Evolutionary conservation across 2,113 vertebrate species (phyloP).

Genomic region (Semicossyphus pulcher): DNA sequence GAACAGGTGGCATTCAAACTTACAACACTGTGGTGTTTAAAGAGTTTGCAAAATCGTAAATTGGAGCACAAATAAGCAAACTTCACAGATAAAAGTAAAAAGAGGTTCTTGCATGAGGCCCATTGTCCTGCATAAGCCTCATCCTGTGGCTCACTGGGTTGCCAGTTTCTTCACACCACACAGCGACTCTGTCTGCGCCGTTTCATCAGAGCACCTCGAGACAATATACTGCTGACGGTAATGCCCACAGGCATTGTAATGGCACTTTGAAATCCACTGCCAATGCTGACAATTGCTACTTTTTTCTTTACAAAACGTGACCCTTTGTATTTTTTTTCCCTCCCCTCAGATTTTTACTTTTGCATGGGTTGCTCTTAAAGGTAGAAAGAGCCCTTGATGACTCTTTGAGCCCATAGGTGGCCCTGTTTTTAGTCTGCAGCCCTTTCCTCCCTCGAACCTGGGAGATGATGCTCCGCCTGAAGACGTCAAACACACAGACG

Average conservation of each 20-base stretch:
- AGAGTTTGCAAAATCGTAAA: background rate
- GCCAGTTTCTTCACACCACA: background rate
- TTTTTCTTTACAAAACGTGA: background rate
- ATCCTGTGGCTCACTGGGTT: constrained; percentile 21
- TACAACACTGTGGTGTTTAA: background rate
- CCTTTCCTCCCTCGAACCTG: constrained; percentile 49
- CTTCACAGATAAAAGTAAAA: background rate
- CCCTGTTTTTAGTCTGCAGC: constrained; percentile 46
- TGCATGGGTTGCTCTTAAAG: constrained; percentile 24
- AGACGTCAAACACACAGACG: background rate
- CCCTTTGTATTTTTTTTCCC: constrained; percentile 7
- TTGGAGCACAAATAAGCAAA: background rate
- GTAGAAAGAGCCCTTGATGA: constrained; percentile 37
- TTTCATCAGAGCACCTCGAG: constrained; percentile 25
- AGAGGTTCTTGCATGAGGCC: constrained; percentile 41
- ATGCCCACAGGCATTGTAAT: constrained; percentile 63
- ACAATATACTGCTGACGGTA: constrained; percentile 50
- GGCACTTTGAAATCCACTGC: constrained; percentile 73
- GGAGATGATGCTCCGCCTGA: constrained; percentile 16
- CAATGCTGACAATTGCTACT: constrained; percentile 33
- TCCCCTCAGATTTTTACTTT: constrained; percentile 26
- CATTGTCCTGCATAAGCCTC: constrained; percentile 5
- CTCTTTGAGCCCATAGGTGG: constrained; percentile 14
- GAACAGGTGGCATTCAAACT: background rate
- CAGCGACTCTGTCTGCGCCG: background rate